These are phyloP conservation scores for Laticauda laticaudata DNA, from an alignment of 2,113 vertebrate genomes.

Conservation along the genomic window DNA sequence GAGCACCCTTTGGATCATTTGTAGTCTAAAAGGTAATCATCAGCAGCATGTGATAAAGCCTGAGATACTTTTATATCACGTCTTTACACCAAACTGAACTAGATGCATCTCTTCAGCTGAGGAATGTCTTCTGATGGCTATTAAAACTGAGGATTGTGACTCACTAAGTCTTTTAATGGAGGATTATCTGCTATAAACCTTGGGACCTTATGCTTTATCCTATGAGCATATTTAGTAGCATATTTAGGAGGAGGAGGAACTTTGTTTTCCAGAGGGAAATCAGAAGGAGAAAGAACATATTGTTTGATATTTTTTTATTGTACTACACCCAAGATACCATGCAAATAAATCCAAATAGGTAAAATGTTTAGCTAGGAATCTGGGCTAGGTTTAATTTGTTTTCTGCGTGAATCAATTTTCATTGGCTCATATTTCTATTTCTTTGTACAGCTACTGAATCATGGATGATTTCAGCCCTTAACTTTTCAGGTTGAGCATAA, in stretches of 20 bases:
- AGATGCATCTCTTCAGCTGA: background rate
- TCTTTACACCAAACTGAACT: background rate
- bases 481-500: background rate
- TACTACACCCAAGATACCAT: background rate
- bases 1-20: background rate
- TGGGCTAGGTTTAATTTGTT: background rate
- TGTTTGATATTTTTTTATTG: background rate
- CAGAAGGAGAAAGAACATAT: background rate
- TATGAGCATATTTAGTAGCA: background rate
- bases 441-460: background rate
- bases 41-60: background rate
- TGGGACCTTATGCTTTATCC: background rate
- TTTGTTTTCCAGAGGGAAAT: background rate
- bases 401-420: background rate
- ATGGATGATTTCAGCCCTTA: background rate
- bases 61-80: background rate
- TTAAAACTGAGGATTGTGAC: background rate
- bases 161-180: background rate
- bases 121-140: background rate
- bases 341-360: background rate
- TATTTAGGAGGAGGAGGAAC: background rate
- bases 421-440: background rate
- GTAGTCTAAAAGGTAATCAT: background rate
- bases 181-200: background rate
- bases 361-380: background rate